Conservation (phyloP, 30 jellyfish, hydroid and myxozoan genomes). For the Hydra vulgaris region DNA sequence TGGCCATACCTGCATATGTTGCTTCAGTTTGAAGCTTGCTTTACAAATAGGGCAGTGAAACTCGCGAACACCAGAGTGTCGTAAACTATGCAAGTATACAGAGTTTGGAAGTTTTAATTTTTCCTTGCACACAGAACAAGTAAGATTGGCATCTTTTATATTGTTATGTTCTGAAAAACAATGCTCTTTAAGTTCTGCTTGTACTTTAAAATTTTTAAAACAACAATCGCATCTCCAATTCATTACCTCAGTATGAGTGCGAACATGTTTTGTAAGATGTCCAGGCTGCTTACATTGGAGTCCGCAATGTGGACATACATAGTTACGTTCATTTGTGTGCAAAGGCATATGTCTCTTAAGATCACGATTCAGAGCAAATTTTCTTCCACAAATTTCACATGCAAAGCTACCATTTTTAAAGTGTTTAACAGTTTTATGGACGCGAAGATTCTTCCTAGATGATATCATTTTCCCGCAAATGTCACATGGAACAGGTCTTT, state of each 20-base stretch:
- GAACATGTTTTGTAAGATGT: constrained; percentile 32
- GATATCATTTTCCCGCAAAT: constrained; percentile 33
- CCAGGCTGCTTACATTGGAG: constrained; percentile 39
- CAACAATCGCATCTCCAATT: constrained; percentile 43
- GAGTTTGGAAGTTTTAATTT: constrained; percentile 32
- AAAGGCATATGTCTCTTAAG: constrained; percentile 34
- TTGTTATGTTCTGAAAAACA: constrained; percentile 28
- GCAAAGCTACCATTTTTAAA: constrained; percentile 35
- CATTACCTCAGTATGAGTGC: constrained; percentile 41
- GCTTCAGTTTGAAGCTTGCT: constrained; percentile 36
- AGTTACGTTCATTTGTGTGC: constrained; percentile 33
- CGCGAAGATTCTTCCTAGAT: constrained; percentile 34
- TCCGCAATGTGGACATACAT: constrained; percentile 29
- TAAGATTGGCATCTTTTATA: constrained; percentile 28
- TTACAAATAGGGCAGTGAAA: constrained; percentile 32
- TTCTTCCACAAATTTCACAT: constrained; percentile 32
- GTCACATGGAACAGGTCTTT: constrained; percentile 33
- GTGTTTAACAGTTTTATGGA: constrained; percentile 32
- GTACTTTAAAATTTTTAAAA: constrained; percentile 27
- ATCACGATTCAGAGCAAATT: constrained; percentile 39
- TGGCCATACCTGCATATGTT: constrained; percentile 37
- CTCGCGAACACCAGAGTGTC: constrained; percentile 41
- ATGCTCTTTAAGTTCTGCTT: constrained; percentile 33
- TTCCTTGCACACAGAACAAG: constrained; percentile 40
- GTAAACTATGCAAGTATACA: constrained; percentile 32